Evolutionary conservation across 2,113 vertebrate genomes (phyloP).

Genomic region (Boleophthalmus pectinirostris): DNA sequence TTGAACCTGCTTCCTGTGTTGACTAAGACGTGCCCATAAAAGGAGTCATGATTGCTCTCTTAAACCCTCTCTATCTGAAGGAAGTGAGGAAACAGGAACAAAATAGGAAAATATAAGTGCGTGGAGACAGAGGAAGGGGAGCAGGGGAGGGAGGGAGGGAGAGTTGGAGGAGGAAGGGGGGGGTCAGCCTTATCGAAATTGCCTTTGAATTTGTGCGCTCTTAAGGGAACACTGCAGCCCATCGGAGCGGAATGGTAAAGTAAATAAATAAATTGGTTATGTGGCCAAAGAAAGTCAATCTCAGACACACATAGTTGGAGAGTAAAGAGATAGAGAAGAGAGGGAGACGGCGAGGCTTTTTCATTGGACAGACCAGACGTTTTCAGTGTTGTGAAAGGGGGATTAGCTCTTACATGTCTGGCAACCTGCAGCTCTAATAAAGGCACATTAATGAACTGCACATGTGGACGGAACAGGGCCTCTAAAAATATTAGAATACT

Average conservation of each 20-base stretch:
- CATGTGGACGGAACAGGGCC: not conserved
- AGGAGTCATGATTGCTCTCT: constrained; percentile 57
- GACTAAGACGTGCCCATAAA: constrained; percentile 42
- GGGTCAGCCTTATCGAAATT: constrained; percentile 71
- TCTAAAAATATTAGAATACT: not conserved
- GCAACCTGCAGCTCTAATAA: constrained; percentile 59
- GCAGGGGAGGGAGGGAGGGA: constrained; percentile 15
- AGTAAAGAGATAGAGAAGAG: constrained; percentile 41
- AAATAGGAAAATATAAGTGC: constrained; percentile 55
- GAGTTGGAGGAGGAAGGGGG: not conserved
- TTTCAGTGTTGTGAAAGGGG: constrained; percentile 63
- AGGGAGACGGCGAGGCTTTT: constrained; percentile 54
- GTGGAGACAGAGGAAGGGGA: constrained; percentile 26
- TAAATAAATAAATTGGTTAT: constrained; percentile 77
- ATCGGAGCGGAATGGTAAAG: constrained; percentile 65
- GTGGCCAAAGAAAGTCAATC: constrained; percentile 74
- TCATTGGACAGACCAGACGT: constrained; percentile 61
- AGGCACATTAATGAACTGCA: constrained; percentile 60
- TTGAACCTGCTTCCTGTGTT: constrained; percentile 37
- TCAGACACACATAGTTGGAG: constrained; percentile 14
- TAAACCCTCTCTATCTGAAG: constrained; percentile 44
- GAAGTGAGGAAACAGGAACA: constrained; percentile 47
- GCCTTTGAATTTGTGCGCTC: constrained; percentile 66
- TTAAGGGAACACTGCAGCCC: constrained; percentile 60
- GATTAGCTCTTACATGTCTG: constrained; percentile 61